phyloP scores from a whole-genome alignment of 2,797 vertebrate genomes.

The Trichosurus vulpecula region DNA sequence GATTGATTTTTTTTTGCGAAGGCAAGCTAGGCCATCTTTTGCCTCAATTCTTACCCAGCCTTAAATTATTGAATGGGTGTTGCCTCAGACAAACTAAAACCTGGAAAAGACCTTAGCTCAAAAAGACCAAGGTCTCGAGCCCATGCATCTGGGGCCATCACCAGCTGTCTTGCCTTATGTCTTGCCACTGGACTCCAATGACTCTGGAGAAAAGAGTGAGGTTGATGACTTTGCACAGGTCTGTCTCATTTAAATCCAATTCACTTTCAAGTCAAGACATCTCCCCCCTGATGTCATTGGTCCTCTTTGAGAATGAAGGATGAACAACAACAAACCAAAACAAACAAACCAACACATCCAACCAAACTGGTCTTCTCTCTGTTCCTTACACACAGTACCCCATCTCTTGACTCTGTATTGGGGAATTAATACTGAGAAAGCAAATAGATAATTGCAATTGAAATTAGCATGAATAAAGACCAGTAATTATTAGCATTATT shows the following conservation, averaged over 20 bases:
- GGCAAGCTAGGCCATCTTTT: not conserved
- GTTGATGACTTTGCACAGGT: not conserved
- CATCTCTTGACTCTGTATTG: not conserved
- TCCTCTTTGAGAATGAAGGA: not conserved
- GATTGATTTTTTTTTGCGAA: not conserved
- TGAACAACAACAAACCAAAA: not conserved
- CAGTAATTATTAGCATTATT: not conserved
- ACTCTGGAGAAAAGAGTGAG: not conserved
- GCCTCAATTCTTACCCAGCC: not conserved
- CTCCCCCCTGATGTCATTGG: not conserved
- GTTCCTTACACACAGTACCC: not conserved
- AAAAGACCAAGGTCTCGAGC: too few relatives aligned
- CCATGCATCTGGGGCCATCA: not conserved
- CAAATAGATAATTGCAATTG: not conserved
- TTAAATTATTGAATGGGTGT: not conserved
- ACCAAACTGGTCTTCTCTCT: not conserved
- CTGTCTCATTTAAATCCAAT: not conserved
- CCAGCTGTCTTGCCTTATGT: not conserved
- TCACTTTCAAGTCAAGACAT: not conserved
- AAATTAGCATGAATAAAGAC: not conserved
- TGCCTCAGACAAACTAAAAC: not conserved
- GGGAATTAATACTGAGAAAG: not conserved
- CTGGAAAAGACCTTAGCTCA: not conserved
- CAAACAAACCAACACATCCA: too few relatives aligned
- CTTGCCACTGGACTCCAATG: not conserved